Percentiles rank a stretch among this genome's conserved stretches.
Evolutionary conservation across 2,797 vertebrate species (phyloP).

Genomic region (Sebastes aleutianus): DNA sequence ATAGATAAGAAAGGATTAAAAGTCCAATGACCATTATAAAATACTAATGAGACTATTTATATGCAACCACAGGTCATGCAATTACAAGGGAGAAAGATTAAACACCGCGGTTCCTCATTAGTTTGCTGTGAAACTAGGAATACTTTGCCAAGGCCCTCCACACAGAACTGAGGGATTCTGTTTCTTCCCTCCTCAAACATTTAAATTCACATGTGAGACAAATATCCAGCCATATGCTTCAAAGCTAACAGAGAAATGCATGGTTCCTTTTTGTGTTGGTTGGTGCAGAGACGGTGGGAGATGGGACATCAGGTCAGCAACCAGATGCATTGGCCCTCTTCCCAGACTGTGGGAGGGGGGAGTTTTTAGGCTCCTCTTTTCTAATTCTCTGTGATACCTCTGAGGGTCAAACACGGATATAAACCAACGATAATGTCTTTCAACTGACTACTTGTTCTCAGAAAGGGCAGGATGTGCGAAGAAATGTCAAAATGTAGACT

Average conservation of each 20-base stretch:
- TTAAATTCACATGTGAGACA: conserved; percentile 1
- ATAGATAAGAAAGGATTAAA: conserved; percentile 67
- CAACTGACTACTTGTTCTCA: conserved; percentile 17
- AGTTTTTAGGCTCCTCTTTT: conserved; percentile 39
- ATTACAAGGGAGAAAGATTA: conserved; percentile 65
- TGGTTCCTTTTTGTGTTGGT: conserved; percentile 27
- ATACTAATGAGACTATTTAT: conserved; percentile 80
- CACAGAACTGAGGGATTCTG: conserved; percentile 11
- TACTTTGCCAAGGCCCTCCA: conserved; percentile 8
- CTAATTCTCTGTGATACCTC: conserved; percentile 39
- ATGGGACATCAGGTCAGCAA: conserved; percentile 42
- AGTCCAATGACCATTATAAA: conserved; percentile 54
- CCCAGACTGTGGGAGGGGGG: conserved; percentile 51
- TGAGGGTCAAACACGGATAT: conserved; percentile 28
- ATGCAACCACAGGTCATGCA: conserved; percentile 73
- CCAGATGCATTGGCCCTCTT: conserved; percentile 64
- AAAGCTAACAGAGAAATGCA: not conserved
- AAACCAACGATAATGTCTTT: conserved; percentile 33
- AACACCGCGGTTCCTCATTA: conserved; percentile 60
- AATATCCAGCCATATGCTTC: conserved; percentile 4
- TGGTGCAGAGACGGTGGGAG: conserved; percentile 28
- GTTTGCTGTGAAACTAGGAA: conserved; percentile 29
- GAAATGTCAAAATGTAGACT: not conserved
- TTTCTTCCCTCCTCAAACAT: conserved; percentile 3
- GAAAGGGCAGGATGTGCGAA: not conserved